These are phyloP conservation scores for Vidua chalybeata DNA, from an alignment of 2,113 vertebrate species.

Conservation along the genomic window DNA sequence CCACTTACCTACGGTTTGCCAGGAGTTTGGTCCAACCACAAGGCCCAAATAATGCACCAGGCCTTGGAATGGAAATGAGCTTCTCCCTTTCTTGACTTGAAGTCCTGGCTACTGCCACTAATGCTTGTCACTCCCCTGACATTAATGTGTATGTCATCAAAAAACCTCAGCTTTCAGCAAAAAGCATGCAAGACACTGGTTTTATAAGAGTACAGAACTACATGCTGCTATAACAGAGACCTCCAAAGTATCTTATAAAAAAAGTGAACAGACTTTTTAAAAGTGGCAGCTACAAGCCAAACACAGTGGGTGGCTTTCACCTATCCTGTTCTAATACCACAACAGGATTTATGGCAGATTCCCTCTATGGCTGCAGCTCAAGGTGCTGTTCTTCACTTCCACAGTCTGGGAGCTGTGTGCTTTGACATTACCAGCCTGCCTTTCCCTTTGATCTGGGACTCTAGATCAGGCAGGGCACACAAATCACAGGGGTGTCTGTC, in stretches of 20 bases:
- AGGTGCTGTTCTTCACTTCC: not conserved
- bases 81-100: not conserved
- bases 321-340: not conserved
- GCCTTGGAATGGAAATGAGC: not conserved
- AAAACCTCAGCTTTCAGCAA: not conserved
- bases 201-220: not conserved
- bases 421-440: not conserved
- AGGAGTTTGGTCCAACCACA: not conserved
- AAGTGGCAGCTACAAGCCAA: slow-evolving; percentile 5
- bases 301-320: not conserved
- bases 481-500: not conserved
- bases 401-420: not conserved
- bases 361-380: not conserved
- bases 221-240: not conserved
- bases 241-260: not conserved
- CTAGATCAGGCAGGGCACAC: not conserved
- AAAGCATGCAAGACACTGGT: not conserved
- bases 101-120: not conserved
- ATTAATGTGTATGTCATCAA: not conserved
- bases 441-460: not conserved
- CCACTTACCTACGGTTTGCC: not conserved
- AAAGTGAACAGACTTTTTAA: not conserved
- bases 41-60: not conserved
- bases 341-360: slow-evolving; percentile 21
- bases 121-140: not conserved